A percentile compares a stretch with the other conserved stretches of the same genome.
Evolutionary conservation across 2,888 invertebrate species (phyloP).

Genomic region (Heterodera filipjevi): DNA sequence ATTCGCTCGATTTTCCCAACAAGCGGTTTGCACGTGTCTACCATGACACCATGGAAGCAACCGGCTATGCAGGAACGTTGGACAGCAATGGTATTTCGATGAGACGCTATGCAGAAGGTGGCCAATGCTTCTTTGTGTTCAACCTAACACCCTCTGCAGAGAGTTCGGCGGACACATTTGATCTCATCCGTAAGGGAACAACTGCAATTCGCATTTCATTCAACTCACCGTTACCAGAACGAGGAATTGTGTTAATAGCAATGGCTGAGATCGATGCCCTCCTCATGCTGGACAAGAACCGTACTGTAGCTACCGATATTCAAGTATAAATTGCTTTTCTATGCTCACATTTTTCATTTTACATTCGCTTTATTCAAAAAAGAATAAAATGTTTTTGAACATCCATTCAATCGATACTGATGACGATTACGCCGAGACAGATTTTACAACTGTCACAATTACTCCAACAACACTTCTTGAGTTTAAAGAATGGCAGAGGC

Average conservation of each 20-base stretch:
- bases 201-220: background rate
- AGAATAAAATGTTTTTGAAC: background rate
- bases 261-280: constrained; percentile 14
- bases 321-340: constrained; percentile 11
- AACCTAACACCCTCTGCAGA: constrained; percentile 1
- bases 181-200: constrained; percentile 8
- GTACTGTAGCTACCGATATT: constrained; percentile 2
- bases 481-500: too few relatives aligned
- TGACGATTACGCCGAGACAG: background rate
- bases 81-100: constrained; percentile 21
- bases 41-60: background rate
- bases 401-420: background rate
- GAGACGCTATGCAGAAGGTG: background rate
- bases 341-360: background rate
- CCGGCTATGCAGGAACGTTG: constrained; percentile 4
- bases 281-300: constrained; percentile 11
- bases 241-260: constrained; percentile 14
- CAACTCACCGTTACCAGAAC: background rate
- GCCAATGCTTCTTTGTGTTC: constrained; percentile 11
- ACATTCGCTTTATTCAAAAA: background rate
- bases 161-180: background rate
- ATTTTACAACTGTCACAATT: too few relatives aligned
- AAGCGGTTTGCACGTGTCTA: background rate
- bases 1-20: background rate
- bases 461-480: too few relatives aligned